These are phyloP conservation scores for Scylla paramamosain DNA, from an alignment of 1,140 invertebrate species.

Conservation along the genomic window DNA sequence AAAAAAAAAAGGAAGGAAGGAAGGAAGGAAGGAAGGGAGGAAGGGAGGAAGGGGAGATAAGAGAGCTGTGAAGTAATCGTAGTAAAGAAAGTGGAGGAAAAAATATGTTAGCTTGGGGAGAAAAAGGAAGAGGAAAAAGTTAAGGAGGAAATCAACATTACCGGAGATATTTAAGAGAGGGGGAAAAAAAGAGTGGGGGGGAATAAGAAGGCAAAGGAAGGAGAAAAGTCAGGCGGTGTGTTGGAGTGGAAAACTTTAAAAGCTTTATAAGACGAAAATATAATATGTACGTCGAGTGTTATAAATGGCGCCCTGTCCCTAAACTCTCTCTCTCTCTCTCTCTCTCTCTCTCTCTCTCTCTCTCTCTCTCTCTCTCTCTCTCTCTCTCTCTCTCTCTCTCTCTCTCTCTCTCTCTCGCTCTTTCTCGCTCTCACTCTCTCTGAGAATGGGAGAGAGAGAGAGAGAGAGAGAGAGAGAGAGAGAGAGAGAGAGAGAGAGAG, in stretches of 20 bases:
- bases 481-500: background rate
- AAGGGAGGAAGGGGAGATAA: background rate
- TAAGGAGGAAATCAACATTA: background rate
- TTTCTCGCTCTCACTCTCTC: background rate
- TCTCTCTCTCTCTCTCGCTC: background rate
- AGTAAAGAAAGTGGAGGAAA: background rate
- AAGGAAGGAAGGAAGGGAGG: background rate
- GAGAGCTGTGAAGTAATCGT: background rate
- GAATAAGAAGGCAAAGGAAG: background rate
- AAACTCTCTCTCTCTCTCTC: too few species aligned
- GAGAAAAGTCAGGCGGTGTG: background rate
- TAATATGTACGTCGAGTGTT: background rate
- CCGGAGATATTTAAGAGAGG: background rate
- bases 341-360: too few species aligned
- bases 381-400: background rate
- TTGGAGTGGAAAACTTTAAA: background rate
- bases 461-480: constrained; percentile 3
- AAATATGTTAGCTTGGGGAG: background rate
- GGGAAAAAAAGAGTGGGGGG: background rate
- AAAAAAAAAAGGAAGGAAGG: background rate
- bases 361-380: too few species aligned
- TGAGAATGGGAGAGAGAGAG: background rate
- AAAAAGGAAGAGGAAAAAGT: background rate
- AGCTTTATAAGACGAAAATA: background rate
- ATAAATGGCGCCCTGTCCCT: too few species aligned